These are phyloP conservation scores for Dasyprocta punctata DNA, from an alignment of 2,113 vertebrate genomes.

Conservation along the genomic window DNA sequence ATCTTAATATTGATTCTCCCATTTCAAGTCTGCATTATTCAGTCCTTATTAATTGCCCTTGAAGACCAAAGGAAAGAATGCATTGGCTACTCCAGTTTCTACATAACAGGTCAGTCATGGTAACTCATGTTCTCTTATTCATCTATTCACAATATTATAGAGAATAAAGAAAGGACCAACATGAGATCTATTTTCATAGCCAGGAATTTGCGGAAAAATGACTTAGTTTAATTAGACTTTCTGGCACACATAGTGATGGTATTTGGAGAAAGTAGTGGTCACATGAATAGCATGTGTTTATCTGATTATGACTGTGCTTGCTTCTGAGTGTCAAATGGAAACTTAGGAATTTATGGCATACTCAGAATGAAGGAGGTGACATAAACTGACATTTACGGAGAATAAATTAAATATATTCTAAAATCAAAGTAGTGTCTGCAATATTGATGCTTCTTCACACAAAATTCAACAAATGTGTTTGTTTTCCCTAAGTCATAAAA, in stretches of 20 bases:
- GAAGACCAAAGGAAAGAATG: not conserved
- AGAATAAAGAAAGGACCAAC: not conserved
- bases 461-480: not conserved
- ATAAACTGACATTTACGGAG: not conserved
- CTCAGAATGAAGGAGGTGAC: not conserved
- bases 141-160: not conserved
- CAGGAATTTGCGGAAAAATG: not conserved
- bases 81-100: not conserved
- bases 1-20: not conserved
- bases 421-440: not conserved
- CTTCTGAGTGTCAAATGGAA: not conserved
- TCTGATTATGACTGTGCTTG: not conserved
- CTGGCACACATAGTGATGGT: not conserved
- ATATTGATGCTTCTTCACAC: not conserved
- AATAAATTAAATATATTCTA: not conserved
- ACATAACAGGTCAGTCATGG: fast-evolving
- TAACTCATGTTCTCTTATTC: not conserved
- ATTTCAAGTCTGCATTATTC: not conserved
- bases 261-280: not conserved
- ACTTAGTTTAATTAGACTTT: not conserved
- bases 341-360: not conserved
- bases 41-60: not conserved
- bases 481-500: not conserved
- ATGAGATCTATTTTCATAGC: fast-evolving
- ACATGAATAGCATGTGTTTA: not conserved